These are phyloP conservation scores for Epizoanthus ramosus DNA, from an alignment of 92 coral and sea anemone species.

Conservation along the genomic window DNA sequence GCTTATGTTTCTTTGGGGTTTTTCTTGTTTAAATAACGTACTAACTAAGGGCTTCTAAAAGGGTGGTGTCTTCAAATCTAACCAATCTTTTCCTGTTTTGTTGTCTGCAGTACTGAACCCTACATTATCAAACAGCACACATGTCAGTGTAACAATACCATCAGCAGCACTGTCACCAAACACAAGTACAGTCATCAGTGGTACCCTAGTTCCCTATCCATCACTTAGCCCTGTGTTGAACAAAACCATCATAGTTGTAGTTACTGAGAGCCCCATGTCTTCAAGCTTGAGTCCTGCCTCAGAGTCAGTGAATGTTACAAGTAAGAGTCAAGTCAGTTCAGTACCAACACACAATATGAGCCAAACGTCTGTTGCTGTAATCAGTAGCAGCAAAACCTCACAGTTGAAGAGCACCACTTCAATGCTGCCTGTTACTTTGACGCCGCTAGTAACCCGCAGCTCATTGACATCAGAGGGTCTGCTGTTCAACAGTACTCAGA, in stretches of 20 bases:
- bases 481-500: neutral
- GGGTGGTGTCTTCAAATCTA: neutral
- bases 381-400: conserved; percentile 5
- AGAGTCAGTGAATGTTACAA: neutral
- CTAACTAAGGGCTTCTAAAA: too few relatives aligned
- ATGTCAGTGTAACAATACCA: neutral
- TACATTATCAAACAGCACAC: conserved; percentile 33
- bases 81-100: conserved; percentile 14
- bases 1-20: too few relatives aligned
- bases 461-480: neutral
- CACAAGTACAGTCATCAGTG: neutral
- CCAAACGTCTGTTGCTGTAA: neutral
- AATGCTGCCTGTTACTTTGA: neutral
- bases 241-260: conserved; percentile 17
- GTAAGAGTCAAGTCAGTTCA: conserved; percentile 12
- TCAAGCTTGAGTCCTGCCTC: neutral
- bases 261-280: conserved; percentile 7
- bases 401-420: neutral
- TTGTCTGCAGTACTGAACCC: conserved; percentile 36
- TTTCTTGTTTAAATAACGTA: too few relatives aligned
- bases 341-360: neutral
- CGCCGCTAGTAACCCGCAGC: neutral
- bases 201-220: neutral
- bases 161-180: neutral
- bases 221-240: conserved; percentile 30